Evolutionary conservation across 2,797 vertebrate species (phyloP).

Genomic region (Poeciliopsis paucimaculata): DNA sequence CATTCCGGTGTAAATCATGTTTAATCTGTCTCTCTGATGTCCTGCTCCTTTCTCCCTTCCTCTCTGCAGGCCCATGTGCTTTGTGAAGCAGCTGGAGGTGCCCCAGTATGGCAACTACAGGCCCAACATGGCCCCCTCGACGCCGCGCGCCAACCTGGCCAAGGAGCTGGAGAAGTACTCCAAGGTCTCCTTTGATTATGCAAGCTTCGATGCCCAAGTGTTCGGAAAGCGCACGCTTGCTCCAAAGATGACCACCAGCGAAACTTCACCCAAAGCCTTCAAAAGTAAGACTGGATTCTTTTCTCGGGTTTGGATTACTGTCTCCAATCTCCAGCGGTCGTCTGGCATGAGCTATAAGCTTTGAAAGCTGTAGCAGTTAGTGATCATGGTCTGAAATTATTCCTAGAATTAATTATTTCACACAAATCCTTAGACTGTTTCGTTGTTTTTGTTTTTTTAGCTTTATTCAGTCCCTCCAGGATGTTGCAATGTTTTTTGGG

Average conservation of each 20-base stretch:
- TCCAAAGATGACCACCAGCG: conserved; percentile 97
- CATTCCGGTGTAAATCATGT: conserved; percentile 14
- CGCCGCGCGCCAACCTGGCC: conserved; percentile 94
- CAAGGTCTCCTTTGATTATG: conserved; percentile 99
- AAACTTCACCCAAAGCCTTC: conserved; percentile 99
- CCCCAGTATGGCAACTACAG: conserved; percentile 93
- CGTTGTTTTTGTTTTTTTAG: neutral
- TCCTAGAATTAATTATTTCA: neutral
- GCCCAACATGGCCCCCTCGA: conserved; percentile 89
- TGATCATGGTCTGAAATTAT: neutral
- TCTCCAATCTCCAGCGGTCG: neutral
- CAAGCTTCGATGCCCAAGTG: conserved; percentile 99
- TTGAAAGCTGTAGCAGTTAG: neutral
- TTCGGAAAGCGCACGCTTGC: conserved; percentile 98
- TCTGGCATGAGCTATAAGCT: neutral
- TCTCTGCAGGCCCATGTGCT: conserved; percentile 93
- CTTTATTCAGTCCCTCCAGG: too few relatives aligned
- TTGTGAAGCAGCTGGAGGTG: conserved; percentile 97
- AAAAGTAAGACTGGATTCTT: conserved; percentile 87
- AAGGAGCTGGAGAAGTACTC: conserved; percentile 99
- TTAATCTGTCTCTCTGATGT: conserved; percentile 14
- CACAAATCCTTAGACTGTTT: neutral
- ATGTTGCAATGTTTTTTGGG: too few relatives aligned
- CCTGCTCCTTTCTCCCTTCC: conserved; percentile 26
- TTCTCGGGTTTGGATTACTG: neutral